Evolutionary conservation across 2,888 invertebrate species (phyloP), one percentile per base, ranked within the genome.

Genomic region (Athalia circularis): DNA sequence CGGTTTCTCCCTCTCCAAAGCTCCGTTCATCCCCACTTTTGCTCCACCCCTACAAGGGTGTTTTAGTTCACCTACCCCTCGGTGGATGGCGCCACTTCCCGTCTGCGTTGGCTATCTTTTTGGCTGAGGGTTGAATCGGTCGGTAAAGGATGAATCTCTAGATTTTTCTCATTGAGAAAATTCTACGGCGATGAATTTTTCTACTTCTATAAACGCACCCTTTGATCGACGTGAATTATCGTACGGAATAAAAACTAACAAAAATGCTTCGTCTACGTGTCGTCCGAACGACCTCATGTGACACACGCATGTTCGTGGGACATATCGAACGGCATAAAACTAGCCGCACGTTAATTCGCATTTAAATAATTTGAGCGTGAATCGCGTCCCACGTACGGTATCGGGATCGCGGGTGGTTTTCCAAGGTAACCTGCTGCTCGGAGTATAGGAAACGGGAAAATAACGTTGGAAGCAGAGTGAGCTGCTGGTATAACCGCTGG

Each of bases 81-180:
- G 75, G n/a, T n/a, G 54, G 75, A 75, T 75, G 75, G 75, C 75
- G 75, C 75, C 75, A 75, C 75, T 43, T 75, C 62, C 11, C 29
- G 75, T 43, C 48, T 50, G 11, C 45, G 72, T 59, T 13, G 47
- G 47, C 57, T 13, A n/a, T 5, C 9, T 9, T 11, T 59, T n/a
- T n/a, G 54, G 52, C 29, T 13, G 43, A 59, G 72, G 47, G 72
- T 47, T 72, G 72, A 72, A 13, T 47, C 62, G 4, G 62, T 64
- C 64, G 75, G 62, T 75, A 64, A 75, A 52, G 29, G 29, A 1
- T n/a, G 50, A 43, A 62, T 48, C 9, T 11, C 62, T 29, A 4
- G 9, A 5, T n/a, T 65, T 11, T 15, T 13, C 15, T 5, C 8
- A 62, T 3, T 7, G 13, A 29, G 62, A 29, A 8, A 15, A 67